These are phyloP conservation scores for Nothura maculosa DNA, from an alignment of 2,797 vertebrate species.

Conservation along the genomic window DNA sequence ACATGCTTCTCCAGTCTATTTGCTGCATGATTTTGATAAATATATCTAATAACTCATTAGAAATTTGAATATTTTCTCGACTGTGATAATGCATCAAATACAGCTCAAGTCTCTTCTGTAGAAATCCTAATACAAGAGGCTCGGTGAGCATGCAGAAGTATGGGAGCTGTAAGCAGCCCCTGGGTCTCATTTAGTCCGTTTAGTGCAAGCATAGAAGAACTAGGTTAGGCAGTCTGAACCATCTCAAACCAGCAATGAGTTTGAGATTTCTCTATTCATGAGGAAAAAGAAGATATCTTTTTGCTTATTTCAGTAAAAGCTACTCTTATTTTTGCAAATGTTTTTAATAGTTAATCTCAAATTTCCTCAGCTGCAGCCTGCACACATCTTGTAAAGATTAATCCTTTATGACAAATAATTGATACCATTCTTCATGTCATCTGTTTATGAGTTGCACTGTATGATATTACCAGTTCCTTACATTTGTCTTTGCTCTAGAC, in stretches of 20 bases:
- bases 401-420: not conserved
- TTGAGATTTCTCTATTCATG: not conserved
- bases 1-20: not conserved
- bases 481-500: not conserved
- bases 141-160: not conserved
- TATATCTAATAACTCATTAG: not conserved
- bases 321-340: not conserved
- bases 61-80: not conserved
- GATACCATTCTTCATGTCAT: not conserved
- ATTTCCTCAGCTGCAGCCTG: not conserved
- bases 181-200: not conserved
- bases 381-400: not conserved
- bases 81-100: not conserved
- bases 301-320: not conserved
- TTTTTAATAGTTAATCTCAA: not conserved
- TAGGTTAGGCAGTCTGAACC: not conserved
- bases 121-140: rapidly evolving
- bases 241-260: not conserved
- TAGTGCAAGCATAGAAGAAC: not conserved
- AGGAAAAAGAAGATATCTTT: not conserved
- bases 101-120: not conserved
- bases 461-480: not conserved
- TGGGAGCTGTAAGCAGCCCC: not conserved
- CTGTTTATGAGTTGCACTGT: not conserved
- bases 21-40: not conserved